These are phyloP conservation scores for Teleogryllus occipitalis DNA, from an alignment of 1,140 invertebrate species.

Conservation along the genomic window DNA sequence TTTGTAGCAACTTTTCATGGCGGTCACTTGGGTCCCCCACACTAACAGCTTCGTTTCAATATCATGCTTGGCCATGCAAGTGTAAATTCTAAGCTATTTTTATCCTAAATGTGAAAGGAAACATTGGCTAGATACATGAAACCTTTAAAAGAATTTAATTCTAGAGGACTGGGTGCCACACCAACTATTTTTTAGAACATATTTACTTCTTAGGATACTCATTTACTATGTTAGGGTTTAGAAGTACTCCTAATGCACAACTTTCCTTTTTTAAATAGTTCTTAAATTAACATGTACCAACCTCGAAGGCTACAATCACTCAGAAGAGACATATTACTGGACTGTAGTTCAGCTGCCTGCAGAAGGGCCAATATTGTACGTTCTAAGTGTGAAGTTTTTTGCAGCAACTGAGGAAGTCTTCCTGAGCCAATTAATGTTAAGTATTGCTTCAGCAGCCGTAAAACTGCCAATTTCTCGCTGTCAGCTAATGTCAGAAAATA, in stretches of 20 bases:
- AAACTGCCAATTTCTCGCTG: not conserved
- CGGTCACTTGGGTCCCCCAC: no score
- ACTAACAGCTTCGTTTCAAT: no score
- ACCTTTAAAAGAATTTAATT: not conserved
- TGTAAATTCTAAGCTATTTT: no score
- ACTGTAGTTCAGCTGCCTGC: constrained; percentile 45
- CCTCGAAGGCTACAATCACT: constrained; percentile 44
- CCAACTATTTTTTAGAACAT: not conserved
- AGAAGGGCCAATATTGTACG: constrained; percentile 39
- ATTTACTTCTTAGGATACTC: not conserved
- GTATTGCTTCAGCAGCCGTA: not conserved
- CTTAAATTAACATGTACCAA: constrained; percentile 26
- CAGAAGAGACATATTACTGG: constrained; percentile 41
- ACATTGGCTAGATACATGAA: not conserved
- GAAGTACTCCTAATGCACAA: not conserved
- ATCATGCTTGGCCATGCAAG: no score
- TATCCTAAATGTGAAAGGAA: not conserved
- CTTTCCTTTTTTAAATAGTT: not conserved
- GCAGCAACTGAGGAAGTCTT: not conserved
- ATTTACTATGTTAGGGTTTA: not conserved
- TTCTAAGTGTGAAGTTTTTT: not conserved
- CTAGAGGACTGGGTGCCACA: not conserved
- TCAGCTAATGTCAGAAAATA: not conserved
- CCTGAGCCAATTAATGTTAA: not conserved
- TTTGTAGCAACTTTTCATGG: no score